Conservation (phyloP, 2,888 invertebrate genomes). For the Galerucella pusilla region DNA sequence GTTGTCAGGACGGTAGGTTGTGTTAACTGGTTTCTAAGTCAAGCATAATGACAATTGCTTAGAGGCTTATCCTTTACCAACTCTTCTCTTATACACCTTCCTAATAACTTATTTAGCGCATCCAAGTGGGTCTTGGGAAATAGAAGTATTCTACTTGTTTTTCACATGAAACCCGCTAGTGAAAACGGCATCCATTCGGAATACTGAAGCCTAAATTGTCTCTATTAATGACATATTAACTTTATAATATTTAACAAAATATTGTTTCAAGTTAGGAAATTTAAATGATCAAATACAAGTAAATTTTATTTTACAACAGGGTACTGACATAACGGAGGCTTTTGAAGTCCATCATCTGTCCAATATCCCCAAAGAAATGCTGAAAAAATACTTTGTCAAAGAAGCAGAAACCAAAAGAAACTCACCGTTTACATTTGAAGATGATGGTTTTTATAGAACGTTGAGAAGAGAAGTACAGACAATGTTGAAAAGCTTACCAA, state of each 20-base stretch:
- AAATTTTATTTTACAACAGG: constrained; percentile 62
- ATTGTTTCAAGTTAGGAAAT: too few relatives aligned
- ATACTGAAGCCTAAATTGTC: not conserved
- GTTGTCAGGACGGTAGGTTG: too few relatives aligned
- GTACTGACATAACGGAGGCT: constrained; percentile 83
- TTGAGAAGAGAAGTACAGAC: constrained; percentile 70
- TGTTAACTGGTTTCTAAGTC: too few relatives aligned
- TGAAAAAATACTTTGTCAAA: constrained; percentile 75
- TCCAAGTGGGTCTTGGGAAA: too few relatives aligned
- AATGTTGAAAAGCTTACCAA: constrained; percentile 68
- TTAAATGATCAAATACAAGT: too few relatives aligned
- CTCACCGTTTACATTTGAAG: constrained; percentile 78
- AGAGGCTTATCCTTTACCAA: too few relatives aligned
- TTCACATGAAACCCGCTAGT: too few relatives aligned
- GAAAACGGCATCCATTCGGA: not conserved
- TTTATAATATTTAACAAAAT: constrained; percentile 7
- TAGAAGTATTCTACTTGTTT: too few relatives aligned
- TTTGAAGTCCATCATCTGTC: constrained; percentile 81
- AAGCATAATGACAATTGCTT: too few relatives aligned
- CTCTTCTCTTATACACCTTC: too few relatives aligned
- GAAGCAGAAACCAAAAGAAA: constrained; percentile 74
- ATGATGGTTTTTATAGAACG: constrained; percentile 79
- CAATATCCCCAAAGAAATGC: constrained; percentile 66
- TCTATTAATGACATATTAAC: too few relatives aligned
- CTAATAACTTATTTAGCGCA: too few relatives aligned